Conservation (phyloP, 37 sponge, comb jelly and placozoan genomes). For the Crambe crambe region DNA sequence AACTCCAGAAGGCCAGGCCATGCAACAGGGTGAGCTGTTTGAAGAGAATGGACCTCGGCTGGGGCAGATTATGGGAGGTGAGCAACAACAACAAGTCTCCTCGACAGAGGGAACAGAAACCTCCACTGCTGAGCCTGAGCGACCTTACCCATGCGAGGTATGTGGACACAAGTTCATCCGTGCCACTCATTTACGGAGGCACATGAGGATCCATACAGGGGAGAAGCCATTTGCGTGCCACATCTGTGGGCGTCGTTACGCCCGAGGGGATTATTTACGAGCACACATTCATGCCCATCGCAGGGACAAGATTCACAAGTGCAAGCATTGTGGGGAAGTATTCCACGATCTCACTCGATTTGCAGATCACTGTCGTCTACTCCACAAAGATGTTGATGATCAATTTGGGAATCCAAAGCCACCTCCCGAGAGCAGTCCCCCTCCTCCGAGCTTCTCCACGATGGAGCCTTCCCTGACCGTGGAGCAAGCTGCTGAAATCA, state of each 20-base stretch:
- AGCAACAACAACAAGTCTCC: background rate
- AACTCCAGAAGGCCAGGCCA: conserved; percentile 50
- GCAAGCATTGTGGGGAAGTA: conserved; percentile 76
- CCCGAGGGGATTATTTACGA: conserved; percentile 73
- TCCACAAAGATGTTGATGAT: conserved; percentile 52
- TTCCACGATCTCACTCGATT: conserved; percentile 71
- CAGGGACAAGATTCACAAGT: conserved; percentile 63
- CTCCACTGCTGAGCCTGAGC: conserved; percentile 25
- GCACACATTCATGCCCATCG: conserved; percentile 77
- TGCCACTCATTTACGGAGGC: conserved; percentile 63
- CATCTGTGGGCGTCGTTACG: conserved; percentile 72
- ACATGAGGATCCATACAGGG: conserved; percentile 81
- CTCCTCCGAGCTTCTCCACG: conserved; percentile 10
- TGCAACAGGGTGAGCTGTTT: background rate
- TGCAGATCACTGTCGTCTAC: conserved; percentile 67
- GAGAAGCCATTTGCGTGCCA: conserved; percentile 80
- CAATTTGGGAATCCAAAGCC: conserved; percentile 51
- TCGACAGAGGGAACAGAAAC: background rate
- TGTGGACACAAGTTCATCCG: conserved; percentile 72
- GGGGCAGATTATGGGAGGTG: background rate
- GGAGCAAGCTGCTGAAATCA: conserved; percentile 22
- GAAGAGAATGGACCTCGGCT: background rate
- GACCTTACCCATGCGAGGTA: conserved; percentile 62
- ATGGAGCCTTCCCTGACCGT: conserved; percentile 3
- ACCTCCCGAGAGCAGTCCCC: conserved; percentile 39